Evolutionary conservation across 2,888 invertebrate genomes (phyloP), one percentile per base, ranked within the genome.

Genomic region (Helobdella robusta): DNA sequence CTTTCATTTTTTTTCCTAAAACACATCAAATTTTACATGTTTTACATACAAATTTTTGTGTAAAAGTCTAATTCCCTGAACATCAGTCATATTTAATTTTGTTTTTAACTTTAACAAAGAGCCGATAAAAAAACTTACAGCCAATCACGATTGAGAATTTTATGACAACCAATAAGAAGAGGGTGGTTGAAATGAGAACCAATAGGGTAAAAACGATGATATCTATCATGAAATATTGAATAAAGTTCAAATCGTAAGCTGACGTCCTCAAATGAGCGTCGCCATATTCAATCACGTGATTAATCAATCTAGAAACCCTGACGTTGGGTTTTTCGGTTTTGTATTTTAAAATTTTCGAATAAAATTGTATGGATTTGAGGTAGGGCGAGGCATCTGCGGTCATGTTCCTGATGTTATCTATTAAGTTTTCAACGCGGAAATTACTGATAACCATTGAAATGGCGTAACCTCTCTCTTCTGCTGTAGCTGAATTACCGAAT

Each of bases 181-280:
- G n/a, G n/a, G n/a, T n/a, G n/a, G n/a, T n/a, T n/a, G n/a, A n/a
- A n/a, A n/a, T n/a, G n/a, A n/a, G n/a, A n/a, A n/a, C n/a, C n/a
- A n/a, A n/a, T n/a, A n/a, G n/a, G n/a, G n/a, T n/a, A 36, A 59
- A 40, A 11, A 54, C n/a, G 6, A 66, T 28, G 6, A 66, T 34
- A 36, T 66, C 66, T 20, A 62, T 32, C 66, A 66, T 66, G 52
- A 59, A 54, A 46, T 30, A 54, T 44, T 66, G 62, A n/a, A 40
- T 2, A n/a, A 23, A 30, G 11, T 20, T 23, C 11, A 66, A 44
- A n/a, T 61, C 34, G 8, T 25, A 4, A 30, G 59, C 62, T 18
- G 35, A n/a, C 23, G 50, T 35, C 30, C 44, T 34, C 18, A 66
- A 34, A 30, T 62, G 58, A 11, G 52, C 2, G 32, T 32, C 34